Evolutionary conservation across 2,797 vertebrate species (phyloP).

Genomic region (Scarus forsteni): DNA sequence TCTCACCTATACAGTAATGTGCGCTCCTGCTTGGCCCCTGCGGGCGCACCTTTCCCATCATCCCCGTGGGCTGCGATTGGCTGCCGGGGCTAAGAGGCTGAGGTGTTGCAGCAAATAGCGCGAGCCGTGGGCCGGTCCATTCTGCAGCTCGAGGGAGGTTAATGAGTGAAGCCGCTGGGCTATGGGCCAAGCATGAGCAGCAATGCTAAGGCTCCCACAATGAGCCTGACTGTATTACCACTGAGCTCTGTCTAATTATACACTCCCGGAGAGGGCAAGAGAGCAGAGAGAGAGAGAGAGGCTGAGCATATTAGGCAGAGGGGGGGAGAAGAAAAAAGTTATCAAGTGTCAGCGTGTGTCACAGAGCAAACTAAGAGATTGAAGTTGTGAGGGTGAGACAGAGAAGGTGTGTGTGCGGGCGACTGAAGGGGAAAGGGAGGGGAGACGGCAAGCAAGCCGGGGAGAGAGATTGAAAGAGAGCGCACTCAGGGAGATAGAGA

Average conservation of each 20-base stretch:
- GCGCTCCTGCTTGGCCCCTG: background rate
- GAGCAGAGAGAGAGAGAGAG: slow-evolving; percentile 9
- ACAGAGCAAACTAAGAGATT: slow-evolving; percentile 59
- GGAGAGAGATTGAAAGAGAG: slow-evolving; percentile 67
- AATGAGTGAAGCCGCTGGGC: slow-evolving; percentile 86
- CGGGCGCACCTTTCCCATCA: slow-evolving; percentile 61
- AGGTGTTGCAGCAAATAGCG: slow-evolving; percentile 78
- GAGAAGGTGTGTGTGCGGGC: slow-evolving; percentile 71
- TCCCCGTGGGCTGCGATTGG: slow-evolving; percentile 55
- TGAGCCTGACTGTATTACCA: slow-evolving; percentile 86
- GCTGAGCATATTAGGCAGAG: slow-evolving; percentile 61
- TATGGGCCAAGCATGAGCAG: slow-evolving; percentile 84
- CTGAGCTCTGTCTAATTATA: slow-evolving; percentile 88
- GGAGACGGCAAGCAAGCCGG: slow-evolving; percentile 74
- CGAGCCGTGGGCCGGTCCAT: slow-evolving; percentile 70
- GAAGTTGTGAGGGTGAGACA: slow-evolving; percentile 75
- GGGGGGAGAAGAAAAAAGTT: slow-evolving; percentile 61
- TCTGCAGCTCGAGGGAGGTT: slow-evolving; percentile 86
- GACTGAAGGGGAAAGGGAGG: slow-evolving; percentile 58
- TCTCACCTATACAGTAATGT: slow-evolving; percentile 40
- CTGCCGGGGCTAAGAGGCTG: slow-evolving; percentile 61
- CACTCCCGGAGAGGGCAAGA: slow-evolving; percentile 72
- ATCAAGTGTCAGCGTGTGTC: slow-evolving; percentile 68
- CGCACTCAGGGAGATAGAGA: slow-evolving; percentile 58
- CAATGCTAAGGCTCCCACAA: slow-evolving; percentile 84